Base-by-base conservation (phyloP, 2,888 invertebrate genomes). In the Helobdella robusta region DNA sequence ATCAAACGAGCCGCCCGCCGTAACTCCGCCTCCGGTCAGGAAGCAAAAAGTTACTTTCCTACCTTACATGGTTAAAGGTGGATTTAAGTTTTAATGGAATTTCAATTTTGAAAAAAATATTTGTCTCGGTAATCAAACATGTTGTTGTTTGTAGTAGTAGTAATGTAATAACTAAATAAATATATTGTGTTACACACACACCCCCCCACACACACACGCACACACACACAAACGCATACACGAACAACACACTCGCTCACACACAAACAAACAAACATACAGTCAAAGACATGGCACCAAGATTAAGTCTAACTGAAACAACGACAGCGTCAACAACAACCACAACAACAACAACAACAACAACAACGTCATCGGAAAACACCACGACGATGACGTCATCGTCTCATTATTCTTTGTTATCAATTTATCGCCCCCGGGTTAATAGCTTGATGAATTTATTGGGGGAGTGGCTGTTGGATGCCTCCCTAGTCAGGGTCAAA, bases 391-490 rank as follows among this genome's bases (percentile, higher is more conserved):
- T 46, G 2, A 25, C 28, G 11, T 25, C 64, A 5, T 35, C 59
- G 23, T 64, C 63, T 40, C 62, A 60, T 52, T 32, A 62, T 40
- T 52, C 60, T 65, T 30, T 67, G 63, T 40, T 75, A 66, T 77
- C 79, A 8, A 73, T 78, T 20, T 72, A 73, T n/a, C 73, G 93
- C 65, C 92, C 94, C 25, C 89, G 89, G 76, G 92, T 92, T 74
- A 94, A 95, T 81, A 93, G 93, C 70, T 88, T 95, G 77, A 84
- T 95, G 66, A 93, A 95, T 79, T 83, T 95, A 71, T 93, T 94
- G 80, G 94, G 95, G 1, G 89, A 91, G 76, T 95, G 95, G 95
- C 82, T 95, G 69, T 93, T 94, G 78, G 94, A 95, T 79, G 93
- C 93, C 4, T 89, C 93, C 2, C 87, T 93, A 72, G 88, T 92